Conservation (phyloP, 2,888 invertebrate species). For the Pristionchus maxplancki region DNA sequence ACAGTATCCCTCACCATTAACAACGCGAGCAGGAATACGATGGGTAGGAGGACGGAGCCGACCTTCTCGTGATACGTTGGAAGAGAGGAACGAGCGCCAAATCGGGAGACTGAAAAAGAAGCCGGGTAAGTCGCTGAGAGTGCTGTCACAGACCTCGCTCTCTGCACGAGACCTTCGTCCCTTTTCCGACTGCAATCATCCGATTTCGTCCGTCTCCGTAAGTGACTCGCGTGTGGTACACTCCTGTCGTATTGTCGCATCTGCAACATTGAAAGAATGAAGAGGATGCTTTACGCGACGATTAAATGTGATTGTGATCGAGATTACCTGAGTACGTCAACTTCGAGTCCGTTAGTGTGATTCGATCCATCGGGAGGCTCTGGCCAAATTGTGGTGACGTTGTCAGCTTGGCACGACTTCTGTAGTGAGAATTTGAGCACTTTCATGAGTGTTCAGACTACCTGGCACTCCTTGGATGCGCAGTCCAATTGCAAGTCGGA, state of each 20-base stretch:
- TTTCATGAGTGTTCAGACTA: background rate
- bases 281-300: background rate
- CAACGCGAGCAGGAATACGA: background rate
- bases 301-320: background rate
- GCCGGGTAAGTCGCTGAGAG: background rate
- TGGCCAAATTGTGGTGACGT: background rate
- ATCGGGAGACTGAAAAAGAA: background rate
- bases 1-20: background rate
- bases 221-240: background rate
- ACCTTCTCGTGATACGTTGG: background rate
- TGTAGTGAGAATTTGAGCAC: background rate
- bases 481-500: background rate
- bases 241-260: background rate
- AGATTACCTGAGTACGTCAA: background rate
- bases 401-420: background rate
- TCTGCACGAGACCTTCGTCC: background rate
- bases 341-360: background rate
- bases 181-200: background rate
- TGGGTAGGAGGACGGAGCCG: background rate
- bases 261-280: background rate
- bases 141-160: background rate
- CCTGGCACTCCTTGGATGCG: background rate
- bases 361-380: background rate
- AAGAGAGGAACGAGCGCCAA: background rate
- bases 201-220: background rate